Evolutionary conservation across 2,113 vertebrate genomes (phyloP), one percentile per base, ranked within the genome.

Genomic region (Girardinichthys multiradiatus): DNA sequence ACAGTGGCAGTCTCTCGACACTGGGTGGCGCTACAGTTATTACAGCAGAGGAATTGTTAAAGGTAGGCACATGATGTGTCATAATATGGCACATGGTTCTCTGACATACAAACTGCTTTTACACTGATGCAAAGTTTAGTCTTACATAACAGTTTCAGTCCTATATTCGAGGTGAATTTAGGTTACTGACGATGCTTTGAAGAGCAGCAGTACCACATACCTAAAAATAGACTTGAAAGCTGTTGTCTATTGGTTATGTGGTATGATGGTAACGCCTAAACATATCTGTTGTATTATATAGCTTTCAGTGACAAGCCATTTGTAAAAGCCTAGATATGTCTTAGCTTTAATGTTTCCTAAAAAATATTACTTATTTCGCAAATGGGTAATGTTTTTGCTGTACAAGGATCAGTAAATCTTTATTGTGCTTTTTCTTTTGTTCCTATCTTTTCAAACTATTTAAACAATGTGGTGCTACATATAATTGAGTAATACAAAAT

Each of bases 1-100:
- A 45, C 17, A 6, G 14, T 5, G 17, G 42, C n/a, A 45, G 15
- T 42, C 17, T 45, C 14, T 45, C 42, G 61, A 83, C 89, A 85
- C 87, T 64, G 80, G 90, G 61, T 88, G 90, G 89, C 83, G 70
- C 79, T 74, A 74, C 61, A 65, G 27, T 24, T 17, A 45, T 37
- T 69, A 72, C 27, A 29, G 39, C 57, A 24, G 31, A 30, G 12
- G 5, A 31, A 9, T 30, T 19, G 3, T 51, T 31, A 42, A 33
- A 24, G 31, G n/a, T 5, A 45, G 27, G 42, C 45, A 13, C 17
- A 33, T 42, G 65, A 80, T 72, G 66, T 66, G 54, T 61, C 30
- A 26, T 19, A 61, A 68, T 21, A 68, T 75, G 51, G 15, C 57
- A 79, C 28, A 33, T 48, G 42, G 29, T 31, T 74, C 57, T 54